phyloP scores from a whole-genome alignment of 2,888 invertebrate genomes.

The Dicranocentrus wangi region DNA sequence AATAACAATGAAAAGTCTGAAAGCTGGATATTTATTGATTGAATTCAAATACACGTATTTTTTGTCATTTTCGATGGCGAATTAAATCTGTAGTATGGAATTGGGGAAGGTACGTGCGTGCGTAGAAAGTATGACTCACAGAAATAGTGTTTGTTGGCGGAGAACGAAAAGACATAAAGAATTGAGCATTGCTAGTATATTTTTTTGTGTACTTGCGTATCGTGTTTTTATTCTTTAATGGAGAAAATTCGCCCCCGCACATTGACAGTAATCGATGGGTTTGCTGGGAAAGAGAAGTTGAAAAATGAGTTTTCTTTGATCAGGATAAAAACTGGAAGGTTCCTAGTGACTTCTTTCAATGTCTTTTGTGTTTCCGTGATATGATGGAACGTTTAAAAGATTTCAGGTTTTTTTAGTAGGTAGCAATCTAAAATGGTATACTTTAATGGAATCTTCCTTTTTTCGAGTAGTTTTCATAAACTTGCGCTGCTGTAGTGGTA shows the following conservation, averaged over 20 bases:
- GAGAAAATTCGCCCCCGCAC: conserved; percentile 71
- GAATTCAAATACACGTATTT: not conserved
- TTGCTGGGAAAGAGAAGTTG: conserved; percentile 63
- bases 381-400: conserved; percentile 13
- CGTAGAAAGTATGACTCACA: conserved; percentile 15
- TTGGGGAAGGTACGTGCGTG: conserved; percentile 15
- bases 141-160: not conserved
- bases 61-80: conserved; percentile 22
- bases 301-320: conserved; percentile 68
- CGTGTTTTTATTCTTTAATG: conserved; percentile 41
- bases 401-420: conserved; percentile 42
- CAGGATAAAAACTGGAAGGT: not conserved
- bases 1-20: conserved; percentile 11
- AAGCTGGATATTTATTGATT: conserved; percentile 17
- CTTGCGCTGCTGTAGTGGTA: conserved; percentile 9
- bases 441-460: conserved; percentile 61
- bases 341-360: conserved; percentile 1
- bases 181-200: conserved; percentile 41
- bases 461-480: conserved; percentile 2
- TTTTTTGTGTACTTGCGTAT: conserved; percentile 13
- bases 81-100: not conserved
- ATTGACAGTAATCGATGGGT: conserved; percentile 73
- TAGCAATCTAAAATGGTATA: not conserved
- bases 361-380: conserved; percentile 10
- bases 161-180: conserved; percentile 34